Evolutionary conservation across 2,797 vertebrate species (phyloP), one percentile per base, ranked within the genome.

Genomic region (Coilia nasus): DNA sequence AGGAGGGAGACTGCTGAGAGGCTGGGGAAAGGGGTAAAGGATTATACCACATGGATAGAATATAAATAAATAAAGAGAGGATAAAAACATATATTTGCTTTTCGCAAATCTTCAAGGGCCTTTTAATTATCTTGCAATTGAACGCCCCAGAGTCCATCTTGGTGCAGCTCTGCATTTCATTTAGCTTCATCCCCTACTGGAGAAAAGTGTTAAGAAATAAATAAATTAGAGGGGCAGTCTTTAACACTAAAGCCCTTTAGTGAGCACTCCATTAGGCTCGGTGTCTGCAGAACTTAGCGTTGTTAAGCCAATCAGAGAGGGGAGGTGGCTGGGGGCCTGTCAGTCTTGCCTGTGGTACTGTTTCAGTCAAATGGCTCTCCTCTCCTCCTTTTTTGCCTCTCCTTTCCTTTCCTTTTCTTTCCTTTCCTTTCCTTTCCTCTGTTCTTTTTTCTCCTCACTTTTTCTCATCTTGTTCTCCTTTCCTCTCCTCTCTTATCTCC

Each of bases 61-160:
- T n/a, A 31, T 9, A 67, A 28, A 54, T 54, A 54, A 54, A 54
- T 10, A 3, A 54, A 14, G 50, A 9, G 1, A n/a, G n/a, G n/a
- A 54, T 54, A 67, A 67, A 67, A 31, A 31, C 6, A 71, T 9
- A 25, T 64, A 11, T 75, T 28, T 90, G 84, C 88, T 85, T 84
- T 83, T 83, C 85, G 92, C 87, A 89, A 90, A 91, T 92, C 83
- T 67, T 89, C 90, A 91, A 92, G 91, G 91, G 91, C 90, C 89
- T 91, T 93, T 94, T 94, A 94, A 94, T 94, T 92, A 93, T 93
- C 91, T 91, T 83, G 89, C 85, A 87, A 91, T 94, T 92, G 90
- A 89, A 86, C 90, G 86, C 90, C 90, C 86, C 84, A 87, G 91
- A 92, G 92, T 93, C 93, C 89, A 91, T 93, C 93, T 92, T 93